These are phyloP conservation scores for Eolophus roseicapilla DNA, from an alignment of 2,113 vertebrate species.

Conservation along the genomic window DNA sequence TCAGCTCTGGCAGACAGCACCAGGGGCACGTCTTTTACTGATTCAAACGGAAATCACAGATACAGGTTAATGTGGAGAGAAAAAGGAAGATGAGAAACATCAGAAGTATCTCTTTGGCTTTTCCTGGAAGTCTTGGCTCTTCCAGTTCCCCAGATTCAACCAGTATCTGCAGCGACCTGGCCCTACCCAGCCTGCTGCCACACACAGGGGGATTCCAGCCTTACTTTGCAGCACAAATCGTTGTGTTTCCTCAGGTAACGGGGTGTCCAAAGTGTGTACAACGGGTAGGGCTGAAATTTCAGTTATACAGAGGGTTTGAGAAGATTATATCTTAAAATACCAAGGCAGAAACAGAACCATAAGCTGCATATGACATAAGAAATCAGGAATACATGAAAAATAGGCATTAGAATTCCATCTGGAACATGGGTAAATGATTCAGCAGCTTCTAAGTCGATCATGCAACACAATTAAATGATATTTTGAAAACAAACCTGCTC, in stretches of 20 bases:
- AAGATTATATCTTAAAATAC: background rate
- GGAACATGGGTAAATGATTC: background rate
- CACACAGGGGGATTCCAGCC: rapidly evolving
- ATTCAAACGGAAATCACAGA: background rate
- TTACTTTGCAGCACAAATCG: background rate
- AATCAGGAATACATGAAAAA: background rate
- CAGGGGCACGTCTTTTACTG: background rate
- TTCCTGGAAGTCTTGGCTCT: background rate
- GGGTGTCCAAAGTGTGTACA: background rate
- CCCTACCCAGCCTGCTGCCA: background rate
- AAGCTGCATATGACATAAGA: background rate
- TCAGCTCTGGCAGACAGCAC: background rate
- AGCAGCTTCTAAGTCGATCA: background rate
- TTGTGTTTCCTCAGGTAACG: background rate
- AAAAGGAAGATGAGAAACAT: background rate
- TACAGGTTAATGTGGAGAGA: background rate
- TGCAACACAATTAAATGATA: background rate
- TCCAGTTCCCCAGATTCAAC: background rate
- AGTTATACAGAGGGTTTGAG: background rate
- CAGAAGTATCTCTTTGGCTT: background rate
- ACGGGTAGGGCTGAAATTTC: background rate
- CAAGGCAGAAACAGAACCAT: background rate
- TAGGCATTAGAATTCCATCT: background rate
- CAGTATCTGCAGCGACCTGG: background rate
- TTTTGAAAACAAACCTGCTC: background rate